Evolutionary conservation across 1,140 invertebrate species (phyloP), one percentile per base, ranked within the genome.

Genomic region (Atta texana): DNA sequence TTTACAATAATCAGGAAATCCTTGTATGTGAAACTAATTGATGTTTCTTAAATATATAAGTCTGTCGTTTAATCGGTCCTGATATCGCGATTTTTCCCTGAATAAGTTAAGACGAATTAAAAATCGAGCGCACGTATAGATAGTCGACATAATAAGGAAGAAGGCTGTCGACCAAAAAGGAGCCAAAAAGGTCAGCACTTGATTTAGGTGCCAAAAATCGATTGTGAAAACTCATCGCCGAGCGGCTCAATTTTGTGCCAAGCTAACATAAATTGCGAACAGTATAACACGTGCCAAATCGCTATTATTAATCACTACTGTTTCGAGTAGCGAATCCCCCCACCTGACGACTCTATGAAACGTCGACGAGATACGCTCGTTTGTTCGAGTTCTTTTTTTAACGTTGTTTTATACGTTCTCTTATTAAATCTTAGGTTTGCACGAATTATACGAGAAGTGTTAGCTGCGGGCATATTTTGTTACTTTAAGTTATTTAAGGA

Each of bases 271-370:
- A 86, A 88, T 85, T 76, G 80, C 69, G 39, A 85, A 44, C 69
- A 72, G 84, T 87, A 80, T 92, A 88, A 85, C 91, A 92, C 87
- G 90, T 94, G 93, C 93, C 93, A 94, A 94, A 94, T 91, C 81
- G 86, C 90, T 86, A 86, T 91, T 89, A 81, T 69, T 76, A 49
- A 57, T 68, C 66, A 64, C n/a, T 72, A 53, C 80, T 72, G 51
- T 85, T 82, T 78, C 88, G 66, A 4, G 31, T 76, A 61, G 34
- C 16, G 10, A 76, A 55, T 51, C 34, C 59, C 57, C 53, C 51
- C 59, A 51, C 76, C 64, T 89, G 77, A 63, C 88, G 77, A 78
- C 71, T 71, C 61, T 51, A 75, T 68, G 44, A 82, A 82, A 74
- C n/a, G 24, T 81, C 49, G 66, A 72, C 75, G 80, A 86, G 61